These are phyloP conservation scores for Tapirus terrestris DNA, from an alignment of 2,113 vertebrate species.

Conservation along the genomic window DNA sequence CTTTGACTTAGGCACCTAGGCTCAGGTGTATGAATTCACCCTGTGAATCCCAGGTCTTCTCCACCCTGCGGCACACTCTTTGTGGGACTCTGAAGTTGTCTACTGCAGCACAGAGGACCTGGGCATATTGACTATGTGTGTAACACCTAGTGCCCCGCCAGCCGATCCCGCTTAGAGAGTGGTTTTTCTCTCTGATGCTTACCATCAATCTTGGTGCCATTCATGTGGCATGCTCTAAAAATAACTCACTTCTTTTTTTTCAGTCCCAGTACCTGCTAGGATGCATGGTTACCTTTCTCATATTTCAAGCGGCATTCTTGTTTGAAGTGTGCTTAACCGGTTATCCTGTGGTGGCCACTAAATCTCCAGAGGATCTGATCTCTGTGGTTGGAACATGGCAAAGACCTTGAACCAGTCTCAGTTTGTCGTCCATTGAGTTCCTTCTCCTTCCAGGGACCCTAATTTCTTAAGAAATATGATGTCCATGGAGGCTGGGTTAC, in stretches of 20 bases:
- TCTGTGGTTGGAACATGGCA: neutral
- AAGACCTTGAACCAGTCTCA: neutral
- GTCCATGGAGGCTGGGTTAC: neutral
- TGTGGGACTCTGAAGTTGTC: neutral
- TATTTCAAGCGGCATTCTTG: neutral
- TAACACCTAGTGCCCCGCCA: neutral
- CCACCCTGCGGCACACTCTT: neutral
- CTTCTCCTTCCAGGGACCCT: neutral
- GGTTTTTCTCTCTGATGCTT: neutral
- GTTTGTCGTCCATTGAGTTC: neutral
- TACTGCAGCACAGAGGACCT: neutral
- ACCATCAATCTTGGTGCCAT: neutral
- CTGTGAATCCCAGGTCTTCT: neutral
- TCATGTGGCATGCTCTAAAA: neutral
- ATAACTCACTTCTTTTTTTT: neutral
- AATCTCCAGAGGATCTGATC: neutral
- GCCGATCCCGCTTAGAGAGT: neutral
- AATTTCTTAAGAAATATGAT: neutral
- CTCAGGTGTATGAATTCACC: neutral
- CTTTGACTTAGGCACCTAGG: neutral
- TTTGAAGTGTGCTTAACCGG: neutral
- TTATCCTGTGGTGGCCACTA: neutral
- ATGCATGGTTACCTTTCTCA: neutral
- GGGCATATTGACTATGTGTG: neutral
- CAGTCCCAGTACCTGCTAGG: neutral